Evolutionary conservation across 2,888 invertebrate genomes (phyloP), one percentile per base, ranked within the genome.

Genomic region (Drosophila merina): DNA sequence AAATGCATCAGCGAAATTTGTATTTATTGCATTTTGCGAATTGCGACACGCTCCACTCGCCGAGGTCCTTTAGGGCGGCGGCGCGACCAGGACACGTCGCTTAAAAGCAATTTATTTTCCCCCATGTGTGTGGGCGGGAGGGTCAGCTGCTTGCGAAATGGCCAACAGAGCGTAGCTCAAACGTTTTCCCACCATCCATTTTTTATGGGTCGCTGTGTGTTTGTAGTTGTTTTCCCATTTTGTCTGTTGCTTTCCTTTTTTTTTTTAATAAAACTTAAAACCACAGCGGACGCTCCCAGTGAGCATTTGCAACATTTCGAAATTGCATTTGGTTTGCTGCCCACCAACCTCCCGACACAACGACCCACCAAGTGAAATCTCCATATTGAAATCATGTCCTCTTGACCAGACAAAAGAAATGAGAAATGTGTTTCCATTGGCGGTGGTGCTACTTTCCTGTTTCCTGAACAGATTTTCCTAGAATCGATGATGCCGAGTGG

Each of bases 21-120:
- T 74, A 88, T 76, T 80, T 76, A 85, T 83, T 79, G 80, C 88
- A 71, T 74, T 64, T 76, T 63, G 72, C 57, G 78, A 74, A 82
- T 64, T 71, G 72, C 59, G 57, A 33, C 56, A 49, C 42, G 59
- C 38, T 49, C 68, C 30, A 33, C 14, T 40, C 14, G 7, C 26
- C 40, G 40, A 42, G 40, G 40, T 42, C 40, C 40, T 42, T 42
- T 42, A 20, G 40, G 40, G 9, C 20, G 40, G 9, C 20, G 40
- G 40, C 40, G 40, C 40, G 40, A 20, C 40, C 62, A 56, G 58
- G 45, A 70, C 70, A 63, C 73, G 63, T 56, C 72, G 59, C 74
- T 72, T 67, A 67, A 74, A 74, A 68, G 74, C 74, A 74, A 72
- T 74, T 68, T 72, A 72, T 72, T 74, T 67, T 57, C 72, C 62